phyloP scores from a whole-genome alignment of 2,797 vertebrate genomes.

The Sebastes elongatus region DNA sequence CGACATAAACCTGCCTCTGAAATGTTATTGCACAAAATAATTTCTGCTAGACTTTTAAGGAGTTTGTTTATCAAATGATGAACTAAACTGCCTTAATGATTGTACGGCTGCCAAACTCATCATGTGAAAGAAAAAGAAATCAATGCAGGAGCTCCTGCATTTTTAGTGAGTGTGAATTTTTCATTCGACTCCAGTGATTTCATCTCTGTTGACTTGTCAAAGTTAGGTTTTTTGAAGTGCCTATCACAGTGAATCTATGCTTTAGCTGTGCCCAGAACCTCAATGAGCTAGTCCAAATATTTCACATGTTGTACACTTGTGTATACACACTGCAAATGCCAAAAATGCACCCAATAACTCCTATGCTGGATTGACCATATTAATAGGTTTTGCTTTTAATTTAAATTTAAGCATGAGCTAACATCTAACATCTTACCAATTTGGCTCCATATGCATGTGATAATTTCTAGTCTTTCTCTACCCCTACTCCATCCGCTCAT shows the following conservation, averaged over 20 bases:
- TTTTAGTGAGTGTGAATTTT: constrained; percentile 69
- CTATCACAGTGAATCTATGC: constrained; percentile 57
- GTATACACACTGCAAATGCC: not conserved
- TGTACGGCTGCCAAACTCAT: constrained; percentile 57
- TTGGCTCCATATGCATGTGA: constrained; percentile 61
- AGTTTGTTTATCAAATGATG: constrained; percentile 66
- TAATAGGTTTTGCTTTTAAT: not conserved
- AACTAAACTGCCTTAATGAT: constrained; percentile 69
- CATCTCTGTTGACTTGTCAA: constrained; percentile 65
- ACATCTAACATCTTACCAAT: constrained; percentile 14
- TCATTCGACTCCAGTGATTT: constrained; percentile 70
- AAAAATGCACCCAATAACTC: constrained; percentile 4
- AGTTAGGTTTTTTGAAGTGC: constrained; percentile 67
- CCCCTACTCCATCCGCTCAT: constrained; percentile 31
- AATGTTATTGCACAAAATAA: constrained; percentile 34
- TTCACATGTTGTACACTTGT: constrained; percentile 16
- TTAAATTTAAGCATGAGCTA: constrained; percentile 43
- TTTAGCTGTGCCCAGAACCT: constrained; percentile 54
- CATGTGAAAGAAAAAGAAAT: constrained; percentile 46
- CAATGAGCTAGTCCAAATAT: constrained; percentile 47
- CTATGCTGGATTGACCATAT: not conserved
- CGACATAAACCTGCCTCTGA: constrained; percentile 33
- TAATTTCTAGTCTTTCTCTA: constrained; percentile 20
- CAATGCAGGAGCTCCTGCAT: constrained; percentile 64
- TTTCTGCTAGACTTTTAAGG: constrained; percentile 48